Conservation (phyloP, 2,797 vertebrate species). For the Avahi laniger region DNA sequence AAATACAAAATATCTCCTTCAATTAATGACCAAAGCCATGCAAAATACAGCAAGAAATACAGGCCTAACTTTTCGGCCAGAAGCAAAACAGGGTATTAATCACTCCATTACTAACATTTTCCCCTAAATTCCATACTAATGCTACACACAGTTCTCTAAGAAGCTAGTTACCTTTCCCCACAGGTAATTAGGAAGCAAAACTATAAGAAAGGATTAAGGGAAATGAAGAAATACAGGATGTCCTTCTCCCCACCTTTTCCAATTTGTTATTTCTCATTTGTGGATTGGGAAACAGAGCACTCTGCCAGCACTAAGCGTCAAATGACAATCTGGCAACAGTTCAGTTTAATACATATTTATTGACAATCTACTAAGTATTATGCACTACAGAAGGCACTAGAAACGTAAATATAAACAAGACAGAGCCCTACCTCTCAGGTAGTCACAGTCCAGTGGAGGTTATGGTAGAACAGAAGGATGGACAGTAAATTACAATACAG, state of each 20-base stretch:
- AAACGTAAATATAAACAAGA: conserved; percentile 14
- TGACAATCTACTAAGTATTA: conserved; percentile 20
- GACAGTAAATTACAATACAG: neutral
- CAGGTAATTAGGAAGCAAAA: conserved; percentile 24
- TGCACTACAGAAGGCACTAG: neutral
- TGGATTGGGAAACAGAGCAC: neutral
- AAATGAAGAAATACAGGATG: neutral
- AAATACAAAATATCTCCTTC: conserved; percentile 3
- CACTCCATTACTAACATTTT: conserved; percentile 15
- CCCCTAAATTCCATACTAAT: neutral
- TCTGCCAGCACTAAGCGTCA: neutral
- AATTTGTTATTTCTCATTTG: neutral
- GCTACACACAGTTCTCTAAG: neutral
- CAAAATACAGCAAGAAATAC: conserved; percentile 38
- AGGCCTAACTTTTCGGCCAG: neutral
- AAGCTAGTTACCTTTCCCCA: neutral
- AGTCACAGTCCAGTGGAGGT: neutral
- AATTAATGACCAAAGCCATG: neutral
- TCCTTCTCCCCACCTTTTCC: neutral
- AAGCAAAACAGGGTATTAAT: neutral
- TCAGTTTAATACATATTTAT: neutral
- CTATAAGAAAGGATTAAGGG: conserved; percentile 1
- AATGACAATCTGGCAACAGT: neutral
- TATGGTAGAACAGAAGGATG: neutral
- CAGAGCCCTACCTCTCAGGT: neutral